Evolutionary conservation across 92 coral and sea anemone species (phyloP).

Genomic region (Parazoanthus atlanticus): DNA sequence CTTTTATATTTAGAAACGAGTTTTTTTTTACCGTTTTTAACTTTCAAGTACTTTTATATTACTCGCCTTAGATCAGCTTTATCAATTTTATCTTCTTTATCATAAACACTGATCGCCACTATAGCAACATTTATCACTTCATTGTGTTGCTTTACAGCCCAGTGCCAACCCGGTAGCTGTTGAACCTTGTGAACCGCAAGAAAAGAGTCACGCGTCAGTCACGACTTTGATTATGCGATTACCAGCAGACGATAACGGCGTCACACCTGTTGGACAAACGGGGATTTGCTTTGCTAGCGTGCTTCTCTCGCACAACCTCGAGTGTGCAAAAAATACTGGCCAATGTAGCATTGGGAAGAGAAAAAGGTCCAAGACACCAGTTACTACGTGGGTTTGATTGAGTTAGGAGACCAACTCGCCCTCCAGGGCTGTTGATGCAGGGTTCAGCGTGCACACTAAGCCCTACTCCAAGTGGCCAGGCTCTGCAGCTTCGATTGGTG

Average conservation of each 20-base stretch:
- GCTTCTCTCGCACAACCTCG: slow-evolving; percentile 46
- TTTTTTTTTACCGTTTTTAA: no score
- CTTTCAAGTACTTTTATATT: no score
- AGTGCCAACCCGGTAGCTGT: slow-evolving; percentile 58
- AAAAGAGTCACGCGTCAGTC: slow-evolving; percentile 58
- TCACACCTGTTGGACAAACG: slow-evolving; percentile 72
- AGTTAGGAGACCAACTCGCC: not conserved
- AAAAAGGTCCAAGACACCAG: slow-evolving; percentile 23
- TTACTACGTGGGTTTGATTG: slow-evolving; percentile 32
- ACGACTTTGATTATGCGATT: slow-evolving; percentile 61
- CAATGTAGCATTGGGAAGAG: not conserved
- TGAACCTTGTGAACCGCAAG: slow-evolving; percentile 63
- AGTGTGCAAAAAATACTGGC: slow-evolving; percentile 7
- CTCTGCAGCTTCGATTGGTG: no score
- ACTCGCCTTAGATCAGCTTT: no score
- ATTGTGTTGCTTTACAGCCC: slow-evolving; percentile 35
- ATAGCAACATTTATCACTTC: not conserved
- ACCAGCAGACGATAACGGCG: slow-evolving; percentile 63
- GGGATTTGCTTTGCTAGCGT: slow-evolving; percentile 77
- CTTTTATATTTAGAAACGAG: no score
- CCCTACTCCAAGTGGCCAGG: no score
- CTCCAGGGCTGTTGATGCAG: not conserved
- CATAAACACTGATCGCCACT: no score
- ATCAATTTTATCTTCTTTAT: no score
- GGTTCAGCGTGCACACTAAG: not conserved